Percentiles rank a stretch among this genome's conserved stretches.
These are phyloP conservation scores for Manis crassicaudata DNA, from an alignment of 2,797 vertebrate genomes.

Conservation along the genomic window DNA sequence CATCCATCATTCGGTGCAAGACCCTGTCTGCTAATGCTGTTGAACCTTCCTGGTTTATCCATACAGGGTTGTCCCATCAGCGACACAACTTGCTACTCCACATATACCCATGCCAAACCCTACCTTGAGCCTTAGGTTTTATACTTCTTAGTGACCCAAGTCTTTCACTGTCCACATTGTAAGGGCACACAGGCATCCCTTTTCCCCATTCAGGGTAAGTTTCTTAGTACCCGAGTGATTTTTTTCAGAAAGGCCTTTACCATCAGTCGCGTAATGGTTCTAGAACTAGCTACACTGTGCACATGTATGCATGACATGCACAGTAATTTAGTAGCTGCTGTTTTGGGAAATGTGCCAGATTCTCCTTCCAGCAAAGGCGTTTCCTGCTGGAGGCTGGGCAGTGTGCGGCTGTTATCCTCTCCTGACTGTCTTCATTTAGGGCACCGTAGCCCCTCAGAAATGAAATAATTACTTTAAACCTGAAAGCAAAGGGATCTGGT, in stretches of 20 bases:
- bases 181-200: background rate
- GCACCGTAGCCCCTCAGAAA: background rate
- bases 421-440: background rate
- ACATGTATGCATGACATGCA: background rate
- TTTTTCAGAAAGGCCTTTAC: background rate
- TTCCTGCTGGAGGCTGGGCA: background rate
- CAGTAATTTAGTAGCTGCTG: background rate
- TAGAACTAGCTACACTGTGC: background rate
- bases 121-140: background rate
- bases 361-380: background rate
- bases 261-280: background rate
- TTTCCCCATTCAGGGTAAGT: background rate
- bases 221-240: background rate
- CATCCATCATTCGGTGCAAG: background rate
- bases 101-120: background rate
- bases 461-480: background rate
- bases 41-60: background rate
- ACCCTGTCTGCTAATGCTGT: background rate
- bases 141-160: background rate
- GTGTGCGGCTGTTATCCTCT: background rate
- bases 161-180: background rate
- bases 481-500: background rate
- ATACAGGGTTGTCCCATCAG: background rate
- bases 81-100: background rate
- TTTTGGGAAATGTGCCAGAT: background rate